phyloP scores from a whole-genome alignment of 2,113 vertebrate species.

The Smithornis capensis region DNA sequence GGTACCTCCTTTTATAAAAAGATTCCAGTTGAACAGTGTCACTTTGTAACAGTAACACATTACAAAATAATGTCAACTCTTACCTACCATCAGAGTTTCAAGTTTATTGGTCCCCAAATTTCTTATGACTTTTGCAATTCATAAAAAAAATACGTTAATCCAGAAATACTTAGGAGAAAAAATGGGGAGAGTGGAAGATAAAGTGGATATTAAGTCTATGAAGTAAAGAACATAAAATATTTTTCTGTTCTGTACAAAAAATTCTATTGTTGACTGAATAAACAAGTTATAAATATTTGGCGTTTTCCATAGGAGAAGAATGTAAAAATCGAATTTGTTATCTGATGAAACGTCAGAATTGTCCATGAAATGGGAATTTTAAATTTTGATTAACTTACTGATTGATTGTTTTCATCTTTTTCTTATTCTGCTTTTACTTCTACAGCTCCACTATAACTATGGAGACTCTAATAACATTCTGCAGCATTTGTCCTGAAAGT shows the following conservation, averaged over 20 bases:
- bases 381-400: background rate
- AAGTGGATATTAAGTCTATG: background rate
- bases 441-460: background rate
- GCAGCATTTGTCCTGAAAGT: background rate
- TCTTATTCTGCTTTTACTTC: background rate
- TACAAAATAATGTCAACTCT: background rate
- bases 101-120: background rate
- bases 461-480: background rate
- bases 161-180: background rate
- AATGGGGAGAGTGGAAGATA: rapidly evolving
- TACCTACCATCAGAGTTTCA: background rate
- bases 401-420: background rate
- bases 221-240: background rate
- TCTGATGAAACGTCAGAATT: background rate
- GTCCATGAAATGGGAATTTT: background rate
- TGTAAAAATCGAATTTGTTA: background rate
- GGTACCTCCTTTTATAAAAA: background rate
- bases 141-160: background rate
- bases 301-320: background rate
- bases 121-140: background rate
- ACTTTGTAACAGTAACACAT: background rate
- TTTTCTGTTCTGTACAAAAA: background rate
- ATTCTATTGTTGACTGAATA: background rate
- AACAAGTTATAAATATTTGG: background rate
- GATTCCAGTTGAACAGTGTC: background rate